Conservation (phyloP, 2,888 invertebrate genomes). For the Rugalucina vietnamica region DNA sequence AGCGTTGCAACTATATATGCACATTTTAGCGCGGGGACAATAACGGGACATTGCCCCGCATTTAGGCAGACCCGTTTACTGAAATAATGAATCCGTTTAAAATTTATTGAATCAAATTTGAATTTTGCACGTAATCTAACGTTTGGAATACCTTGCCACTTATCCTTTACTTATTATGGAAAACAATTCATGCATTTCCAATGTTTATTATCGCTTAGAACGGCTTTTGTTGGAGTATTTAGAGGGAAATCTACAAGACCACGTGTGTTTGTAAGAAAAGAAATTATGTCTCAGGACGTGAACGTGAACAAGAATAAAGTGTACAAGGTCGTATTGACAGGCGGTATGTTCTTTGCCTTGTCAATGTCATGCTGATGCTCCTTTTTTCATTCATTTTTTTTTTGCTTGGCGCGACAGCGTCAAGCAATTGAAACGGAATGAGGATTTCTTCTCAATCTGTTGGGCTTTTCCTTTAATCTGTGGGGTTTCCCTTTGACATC, state of each 20-base stretch:
- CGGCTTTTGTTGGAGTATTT: slow-evolving; percentile 21
- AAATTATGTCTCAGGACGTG: slow-evolving; percentile 73
- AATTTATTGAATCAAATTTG: too few relatives aligned
- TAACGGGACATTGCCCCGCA: too few relatives aligned
- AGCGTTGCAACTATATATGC: too few relatives aligned
- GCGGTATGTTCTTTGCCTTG: slow-evolving; percentile 87
- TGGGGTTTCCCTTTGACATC: too few relatives aligned
- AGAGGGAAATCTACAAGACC: slow-evolving; percentile 39
- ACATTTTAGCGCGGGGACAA: too few relatives aligned
- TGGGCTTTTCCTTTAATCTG: too few relatives aligned
- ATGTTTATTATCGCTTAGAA: slow-evolving; percentile 37
- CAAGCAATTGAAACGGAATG: too few relatives aligned
- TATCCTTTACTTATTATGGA: not conserved
- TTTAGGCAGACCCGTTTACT: too few relatives aligned
- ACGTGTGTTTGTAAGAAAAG: slow-evolving; percentile 24
- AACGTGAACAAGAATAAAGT: slow-evolving; percentile 85
- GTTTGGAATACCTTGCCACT: not conserved
- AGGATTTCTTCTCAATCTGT: too few relatives aligned
- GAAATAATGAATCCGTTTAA: too few relatives aligned
- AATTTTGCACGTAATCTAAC: too few relatives aligned
- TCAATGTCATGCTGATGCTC: not conserved
- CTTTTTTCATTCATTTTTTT: not conserved
- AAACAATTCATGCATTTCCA: slow-evolving; percentile 42
- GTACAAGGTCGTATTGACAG: slow-evolving; percentile 94
- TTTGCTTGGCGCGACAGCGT: too few relatives aligned